These are phyloP conservation scores for Eupithecia vulgata DNA, from an alignment of 2,888 invertebrate genomes.

Conservation along the genomic window DNA sequence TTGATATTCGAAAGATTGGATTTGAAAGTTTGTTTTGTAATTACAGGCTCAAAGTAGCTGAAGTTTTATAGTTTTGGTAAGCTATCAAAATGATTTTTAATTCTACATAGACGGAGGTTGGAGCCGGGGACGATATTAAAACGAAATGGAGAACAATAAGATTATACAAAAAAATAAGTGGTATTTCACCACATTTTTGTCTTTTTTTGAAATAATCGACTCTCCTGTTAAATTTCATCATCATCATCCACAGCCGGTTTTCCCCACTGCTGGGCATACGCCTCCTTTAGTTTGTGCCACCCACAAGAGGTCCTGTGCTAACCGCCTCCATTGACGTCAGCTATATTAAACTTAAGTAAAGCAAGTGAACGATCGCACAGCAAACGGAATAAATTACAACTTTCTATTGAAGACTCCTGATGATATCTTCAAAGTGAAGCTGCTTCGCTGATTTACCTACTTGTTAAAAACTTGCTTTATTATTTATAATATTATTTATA, in stretches of 20 bases:
- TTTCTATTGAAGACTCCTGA: conserved; percentile 23
- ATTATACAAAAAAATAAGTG: no score
- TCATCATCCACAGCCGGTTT: no score
- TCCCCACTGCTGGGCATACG: no score
- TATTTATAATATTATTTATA: background rate
- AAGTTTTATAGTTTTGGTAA: background rate
- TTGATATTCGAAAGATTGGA: background rate
- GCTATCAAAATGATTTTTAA: background rate
- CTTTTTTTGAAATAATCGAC: no score
- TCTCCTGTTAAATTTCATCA: background rate
- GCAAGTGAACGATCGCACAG: conserved; percentile 2
- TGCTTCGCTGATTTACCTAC: background rate
- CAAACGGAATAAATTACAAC: conserved; percentile 21
- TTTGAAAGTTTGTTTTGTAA: background rate
- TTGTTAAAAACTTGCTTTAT: background rate
- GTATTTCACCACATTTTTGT: no score
- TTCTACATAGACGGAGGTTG: background rate
- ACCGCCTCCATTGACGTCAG: background rate
- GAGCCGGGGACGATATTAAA: background rate
- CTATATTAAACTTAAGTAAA: background rate
- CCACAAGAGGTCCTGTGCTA: no score
- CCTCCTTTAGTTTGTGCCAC: no score
- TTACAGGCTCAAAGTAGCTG: background rate
- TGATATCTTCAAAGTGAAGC: background rate
- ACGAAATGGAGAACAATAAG: background rate